A percentile compares a stretch with the other conserved stretches of the same genome.
phyloP scores from a whole-genome alignment of 2,113 vertebrate genomes.

The Oncorhynchus kisutch region DNA sequence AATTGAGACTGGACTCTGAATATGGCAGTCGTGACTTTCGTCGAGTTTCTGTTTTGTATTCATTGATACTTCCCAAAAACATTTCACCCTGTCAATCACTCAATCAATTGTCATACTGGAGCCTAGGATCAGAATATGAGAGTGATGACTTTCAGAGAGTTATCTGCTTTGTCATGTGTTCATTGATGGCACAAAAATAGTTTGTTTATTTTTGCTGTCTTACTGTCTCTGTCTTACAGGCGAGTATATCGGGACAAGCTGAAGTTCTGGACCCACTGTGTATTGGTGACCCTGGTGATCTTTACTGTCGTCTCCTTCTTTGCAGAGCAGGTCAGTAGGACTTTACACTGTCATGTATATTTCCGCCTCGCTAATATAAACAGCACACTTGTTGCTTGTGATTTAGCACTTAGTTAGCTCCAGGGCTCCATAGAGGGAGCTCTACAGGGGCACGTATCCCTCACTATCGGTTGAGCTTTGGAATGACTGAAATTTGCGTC shows the following conservation, averaged over 20 bases:
- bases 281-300: constrained; percentile 88
- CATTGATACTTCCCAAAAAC: too few relatives aligned
- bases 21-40: neutral
- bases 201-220: neutral
- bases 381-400: constrained; percentile 27
- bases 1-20: neutral
- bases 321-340: constrained; percentile 88
- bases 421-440: constrained; percentile 5
- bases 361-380: constrained; percentile 20
- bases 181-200: too few relatives aligned
- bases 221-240: constrained; percentile 68
- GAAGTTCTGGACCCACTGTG: constrained; percentile 98
- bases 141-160: neutral
- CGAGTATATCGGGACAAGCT: constrained; percentile 92
- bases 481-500: constrained; percentile 9
- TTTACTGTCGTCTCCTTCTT: constrained; percentile 98
- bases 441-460: constrained; percentile 35
- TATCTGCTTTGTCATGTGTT: too few relatives aligned
- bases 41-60: too few relatives aligned
- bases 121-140: neutral
- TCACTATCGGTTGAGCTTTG: constrained; percentile 14
- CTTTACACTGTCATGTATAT: neutral
- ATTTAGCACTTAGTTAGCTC: constrained; percentile 1
- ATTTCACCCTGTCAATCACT: neutral
- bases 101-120: neutral